Base-by-base conservation (phyloP, 30 jellyfish, hydroid and myxozoan species). In the Mastigias papua region DNA sequence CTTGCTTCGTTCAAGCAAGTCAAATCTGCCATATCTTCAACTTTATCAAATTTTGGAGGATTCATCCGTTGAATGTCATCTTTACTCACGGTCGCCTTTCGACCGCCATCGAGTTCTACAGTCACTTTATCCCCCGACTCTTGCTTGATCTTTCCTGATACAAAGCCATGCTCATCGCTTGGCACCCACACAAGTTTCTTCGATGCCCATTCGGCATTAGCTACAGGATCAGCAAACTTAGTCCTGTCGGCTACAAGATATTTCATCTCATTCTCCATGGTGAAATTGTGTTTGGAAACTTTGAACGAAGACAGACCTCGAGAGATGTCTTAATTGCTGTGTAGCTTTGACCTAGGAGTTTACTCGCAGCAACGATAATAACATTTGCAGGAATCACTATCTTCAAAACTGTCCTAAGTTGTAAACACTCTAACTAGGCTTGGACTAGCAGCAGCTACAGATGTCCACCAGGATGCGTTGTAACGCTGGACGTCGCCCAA, bases 21-120 rank as follows among this genome's bases (percentile, higher is more conserved):
- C 86, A 97, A 83, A 66, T 92, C 98, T 13, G 99, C 98, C 99
- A 97, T 97, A 68, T 97, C 99, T 77, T 93, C 99, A 16, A 88
- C 99, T 76, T 92, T 92, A 68, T 88, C 97, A 66, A 93, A 97
- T 50, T 97, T 97, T 73, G 99, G 99, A 15, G 99, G 99, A 66
- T 97, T 97, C 99, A 97, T 97, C 25, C 98, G 69, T 75, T 96
- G 99, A 81, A 96, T 86, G 63, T 96, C 99, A 92, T 96, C 99
- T 61, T 93, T 89, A 90, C 92, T 97, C 93, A 79, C 85, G 25
- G 97, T 84, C 37, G 78, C 97, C 37, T 88, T 84, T 65, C 87
- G 92, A 27, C 99, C 99, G 34, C 98, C 97, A 32, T 96, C 99
- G 16, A 96, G 42, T 78, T 91, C 98, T 58, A 90, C 84, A 67